Evolutionary conservation across 30 jellyfish, hydroid and myxozoan species (phyloP).

Genomic region (Calvadosia cruxmelitensis): DNA sequence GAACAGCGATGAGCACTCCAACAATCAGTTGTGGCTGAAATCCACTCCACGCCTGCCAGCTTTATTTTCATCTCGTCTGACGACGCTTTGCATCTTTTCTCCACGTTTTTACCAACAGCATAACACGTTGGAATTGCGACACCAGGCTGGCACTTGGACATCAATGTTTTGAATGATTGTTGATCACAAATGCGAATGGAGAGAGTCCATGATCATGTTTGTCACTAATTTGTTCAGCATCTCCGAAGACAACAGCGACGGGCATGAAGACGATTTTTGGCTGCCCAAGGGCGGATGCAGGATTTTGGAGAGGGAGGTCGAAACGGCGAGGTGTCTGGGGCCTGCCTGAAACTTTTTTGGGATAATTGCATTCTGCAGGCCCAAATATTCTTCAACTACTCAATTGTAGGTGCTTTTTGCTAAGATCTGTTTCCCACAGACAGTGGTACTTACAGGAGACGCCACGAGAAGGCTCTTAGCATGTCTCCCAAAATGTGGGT

Average conservation of each 20-base stretch:
- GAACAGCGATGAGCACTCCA: conserved; percentile 11
- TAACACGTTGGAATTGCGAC: conserved; percentile 6
- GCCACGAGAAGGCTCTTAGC: no score
- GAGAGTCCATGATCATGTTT: neutral
- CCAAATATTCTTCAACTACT: no score
- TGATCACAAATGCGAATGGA: conserved; percentile 1
- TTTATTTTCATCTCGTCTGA: neutral
- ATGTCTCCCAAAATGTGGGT: no score
- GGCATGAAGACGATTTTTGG: no score
- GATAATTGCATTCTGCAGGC: no score
- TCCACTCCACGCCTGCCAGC: conserved; percentile 5
- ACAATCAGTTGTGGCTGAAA: conserved; percentile 13
- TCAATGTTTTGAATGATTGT: neutral
- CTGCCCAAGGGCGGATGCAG: no score
- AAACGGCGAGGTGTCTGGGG: no score
- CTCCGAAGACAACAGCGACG: neutral
- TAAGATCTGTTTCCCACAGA: no score
- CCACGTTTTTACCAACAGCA: neutral
- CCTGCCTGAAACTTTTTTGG: no score
- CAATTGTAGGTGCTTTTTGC: no score
- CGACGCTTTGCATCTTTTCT: conserved; percentile 1
- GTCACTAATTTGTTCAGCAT: neutral
- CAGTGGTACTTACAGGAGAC: no score
- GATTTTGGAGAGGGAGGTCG: no score
- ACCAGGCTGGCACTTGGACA: neutral